Evolutionary conservation across 2,113 vertebrate species (phyloP), one percentile per base, ranked within the genome.

Genomic region (Myotis davidii): DNA sequence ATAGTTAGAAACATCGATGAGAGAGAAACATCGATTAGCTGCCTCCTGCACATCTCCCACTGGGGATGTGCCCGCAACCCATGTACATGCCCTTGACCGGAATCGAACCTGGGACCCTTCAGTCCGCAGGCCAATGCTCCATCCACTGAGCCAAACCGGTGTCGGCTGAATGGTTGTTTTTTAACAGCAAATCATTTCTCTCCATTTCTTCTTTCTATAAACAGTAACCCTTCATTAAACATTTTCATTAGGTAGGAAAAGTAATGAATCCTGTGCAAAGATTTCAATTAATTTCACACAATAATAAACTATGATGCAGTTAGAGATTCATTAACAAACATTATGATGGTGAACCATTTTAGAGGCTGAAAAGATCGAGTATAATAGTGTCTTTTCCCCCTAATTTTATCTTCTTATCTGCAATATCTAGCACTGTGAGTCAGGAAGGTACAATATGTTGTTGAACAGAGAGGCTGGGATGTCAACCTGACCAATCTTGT

Each of bases 221-320:
- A 76, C 23, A 72, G 27, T 45, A 81, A 5, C 16, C 2, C 20
- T 73, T 92, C 27, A 67, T 85, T 95, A 85, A 92, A 88, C 29
- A 70, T 5, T 95, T 96, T 86, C 50, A 91, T 83, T 91, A 91
- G 74, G 8, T 91, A 83, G 74, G 54, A 86, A 94, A 92, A 76
- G 45, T 29, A 79, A 69, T 85, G 45, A 95, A 70, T 74, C 45
- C 23, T 88, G 78, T 76, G 20, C 17, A 72, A 48, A 64, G 6
- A 2, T 94, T 87, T 92, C 93, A 86, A 95, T 92, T 97, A 82
- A 95, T 67, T 93, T 95, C 90, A 94, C 23, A 61, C 34, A 23
- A 73, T 81, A 81, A 56, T 78, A 86, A 78, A 83, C 13, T 6
- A 0, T 45, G 17, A n/a, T 65, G 6, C 12, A 18, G 52, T 56